Base-by-base conservation (phyloP, 2,888 invertebrate genomes). In the Dioctria rufipes region DNA sequence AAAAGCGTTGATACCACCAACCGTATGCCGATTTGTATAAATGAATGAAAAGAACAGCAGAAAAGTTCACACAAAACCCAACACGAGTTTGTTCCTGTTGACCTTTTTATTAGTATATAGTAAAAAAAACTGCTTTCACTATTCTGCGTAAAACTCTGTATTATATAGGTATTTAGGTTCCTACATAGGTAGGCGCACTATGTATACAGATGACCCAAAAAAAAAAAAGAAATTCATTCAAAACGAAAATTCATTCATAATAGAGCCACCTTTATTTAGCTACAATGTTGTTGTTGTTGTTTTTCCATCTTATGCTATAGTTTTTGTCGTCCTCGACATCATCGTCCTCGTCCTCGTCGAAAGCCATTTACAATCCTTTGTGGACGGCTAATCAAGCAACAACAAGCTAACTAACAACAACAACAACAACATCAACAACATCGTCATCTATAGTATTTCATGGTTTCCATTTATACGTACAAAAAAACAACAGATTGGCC, bases 241-340 rank as follows among this genome's bases (percentile, higher is more conserved):
- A 78, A 65, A 65, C 66, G 78, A 66, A 78, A 66, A 66, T 78
- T 78, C 78, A 78, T 78, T 78, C 78, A 78, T 78, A 66, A 63
- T 77, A 77, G 61, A 39, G 51, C 51, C 43, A 25, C 51, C 51
- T 46, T 39, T 63, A 25, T 25, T 25, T 25, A 25, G 25, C 25
- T 25, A 25, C 25, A 25, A 25, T 25, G 25, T 54, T 13, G 43
- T 13, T 25, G 43, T 25, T 75, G 25, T 43, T 63, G 49, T 13
- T 63, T 61, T 9, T 6, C 25, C 60, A 60, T 54, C 71, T 37
- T 25, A 39, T 6, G 3, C 58, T 9, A 6, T 69, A 25, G 49
- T 69, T 46, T 37, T 46, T 46, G 69, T 75, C 13, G 63, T 37
- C 49, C 51, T 40, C n/a, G 51, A 42, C 60, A 25, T 58, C 67